Evolutionary conservation across 2,888 invertebrate species (phyloP), one percentile per base, ranked within the genome.

Genomic region (Drosophila monieri): DNA sequence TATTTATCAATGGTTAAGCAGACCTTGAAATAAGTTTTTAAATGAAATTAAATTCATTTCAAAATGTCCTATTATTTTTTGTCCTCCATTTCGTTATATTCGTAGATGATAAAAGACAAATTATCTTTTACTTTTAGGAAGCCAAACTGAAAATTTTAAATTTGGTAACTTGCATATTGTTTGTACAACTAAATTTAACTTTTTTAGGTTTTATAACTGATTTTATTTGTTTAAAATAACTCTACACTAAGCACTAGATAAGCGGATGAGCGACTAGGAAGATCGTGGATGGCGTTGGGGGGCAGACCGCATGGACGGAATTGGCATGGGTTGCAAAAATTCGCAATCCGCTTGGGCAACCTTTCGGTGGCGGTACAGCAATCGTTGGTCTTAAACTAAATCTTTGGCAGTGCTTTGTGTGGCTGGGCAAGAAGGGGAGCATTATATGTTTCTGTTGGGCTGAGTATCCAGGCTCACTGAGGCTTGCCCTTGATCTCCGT

Each of bases 221-320:
- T 52, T 76, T 76, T 72, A 71, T 71, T 73, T 73, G 65, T 78
- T 84, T 70, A 80, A 70, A 65, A 71, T 78, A 84, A 80, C 69
- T 61, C 23, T 56, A 49, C 32, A 51, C 68, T 46, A 59, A 48
- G 55, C 65, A 68, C 73, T 76, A 80, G 48, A 73, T 56, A 70
- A 65, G 47, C 76, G 72, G 76, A 70, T 74, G 70, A 72, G 65
- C 78, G 78, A 80, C 80, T 80, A 83, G 76, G 48, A 51, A 49
- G 35, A 62, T 59, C 43, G 68, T 61, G 61, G 71, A 65, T 67
- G 56, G 54, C 62, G 23, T 37, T 47, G 18, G 56, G 49, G 41
- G 57, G 46, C 73, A 78, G 78, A 77, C 75, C 66, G 78, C 77
- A 49, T 81, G 81, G 81, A 81, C 85, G 81, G 81, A 85, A 85